Evolutionary conservation across 1,140 invertebrate genomes (phyloP).

Genomic region (Xylocopa sonorina): DNA sequence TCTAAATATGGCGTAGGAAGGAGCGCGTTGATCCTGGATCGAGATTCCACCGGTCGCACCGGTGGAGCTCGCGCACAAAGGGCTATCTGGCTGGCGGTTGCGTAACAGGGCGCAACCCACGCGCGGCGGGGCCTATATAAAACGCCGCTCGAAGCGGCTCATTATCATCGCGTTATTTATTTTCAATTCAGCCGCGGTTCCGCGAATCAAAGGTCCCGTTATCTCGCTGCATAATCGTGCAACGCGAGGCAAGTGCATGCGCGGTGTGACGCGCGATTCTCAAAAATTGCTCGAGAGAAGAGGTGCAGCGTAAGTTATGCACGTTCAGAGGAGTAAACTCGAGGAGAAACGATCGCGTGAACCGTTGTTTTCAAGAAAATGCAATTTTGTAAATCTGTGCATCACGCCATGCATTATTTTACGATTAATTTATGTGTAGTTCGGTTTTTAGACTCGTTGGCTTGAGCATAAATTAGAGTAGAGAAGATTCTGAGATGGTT

Average conservation of each 20-base stretch:
- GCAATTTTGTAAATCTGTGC: too few species aligned
- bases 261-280: neutral
- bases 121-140: constrained; percentile 5
- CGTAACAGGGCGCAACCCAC: constrained; percentile 39
- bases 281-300: too few species aligned
- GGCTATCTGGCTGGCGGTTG: constrained; percentile 14
- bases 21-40: neutral
- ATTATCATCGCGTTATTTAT: constrained; percentile 49
- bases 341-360: too few species aligned
- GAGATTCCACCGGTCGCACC: neutral
- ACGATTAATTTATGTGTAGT: too few species aligned
- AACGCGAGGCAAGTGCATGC: too few species aligned
- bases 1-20: constrained; percentile 29
- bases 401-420: too few species aligned
- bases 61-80: constrained; percentile 12
- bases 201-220: constrained; percentile 18
- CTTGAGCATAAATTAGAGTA: too few species aligned
- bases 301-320: too few species aligned
- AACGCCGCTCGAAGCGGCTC: constrained; percentile 14
- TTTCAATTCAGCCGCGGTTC: constrained; percentile 20
- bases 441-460: too few species aligned
- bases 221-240: constrained; percentile 15
- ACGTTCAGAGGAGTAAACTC: too few species aligned
- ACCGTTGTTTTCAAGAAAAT: too few species aligned
- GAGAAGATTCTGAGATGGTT: too few species aligned